Conservation (phyloP, 2,888 invertebrate genomes). For the Apodemia mormo region DNA sequence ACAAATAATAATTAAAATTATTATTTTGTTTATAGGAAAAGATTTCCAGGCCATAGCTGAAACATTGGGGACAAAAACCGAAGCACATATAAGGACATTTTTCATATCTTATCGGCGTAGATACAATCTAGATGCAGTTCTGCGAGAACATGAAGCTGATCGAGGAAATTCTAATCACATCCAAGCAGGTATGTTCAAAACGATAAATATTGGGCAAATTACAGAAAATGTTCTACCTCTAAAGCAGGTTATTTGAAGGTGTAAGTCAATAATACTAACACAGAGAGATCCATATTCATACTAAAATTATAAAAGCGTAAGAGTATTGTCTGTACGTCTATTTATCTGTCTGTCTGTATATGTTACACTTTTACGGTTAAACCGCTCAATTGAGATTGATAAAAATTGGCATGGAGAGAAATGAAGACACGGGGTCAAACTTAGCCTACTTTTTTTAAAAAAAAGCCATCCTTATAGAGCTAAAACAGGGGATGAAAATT, state of each 20-base stretch:
- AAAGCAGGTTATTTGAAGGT: too few species aligned
- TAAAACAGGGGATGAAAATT: background rate
- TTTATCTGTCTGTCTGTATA: too few species aligned
- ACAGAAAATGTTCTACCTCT: too few species aligned
- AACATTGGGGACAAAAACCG: slow-evolving; percentile 96
- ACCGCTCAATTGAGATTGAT: background rate
- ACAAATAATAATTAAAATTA: background rate
- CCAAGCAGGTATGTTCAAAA: slow-evolving; percentile 61
- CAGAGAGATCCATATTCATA: too few species aligned
- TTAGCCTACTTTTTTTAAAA: background rate
- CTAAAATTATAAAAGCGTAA: too few species aligned
- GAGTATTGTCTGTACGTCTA: too few species aligned
- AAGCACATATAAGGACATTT: slow-evolving; percentile 94
- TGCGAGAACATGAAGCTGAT: slow-evolving; percentile 93
- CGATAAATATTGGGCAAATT: background rate
- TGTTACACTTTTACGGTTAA: too few species aligned
- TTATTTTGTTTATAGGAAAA: slow-evolving; percentile 77
- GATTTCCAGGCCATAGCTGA: slow-evolving; percentile 97
- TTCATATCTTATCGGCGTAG: slow-evolving; percentile 95
- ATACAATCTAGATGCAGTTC: slow-evolving; percentile 92
- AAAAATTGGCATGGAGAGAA: background rate
- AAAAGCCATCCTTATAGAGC: background rate
- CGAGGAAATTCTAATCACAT: slow-evolving; percentile 82
- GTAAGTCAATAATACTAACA: too few species aligned
- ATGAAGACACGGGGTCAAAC: background rate